Percentiles rank a stretch among this genome's conserved stretches.
phyloP scores from a whole-genome alignment of 2,113 vertebrate genomes.

The Pleuronectes platessa region DNA sequence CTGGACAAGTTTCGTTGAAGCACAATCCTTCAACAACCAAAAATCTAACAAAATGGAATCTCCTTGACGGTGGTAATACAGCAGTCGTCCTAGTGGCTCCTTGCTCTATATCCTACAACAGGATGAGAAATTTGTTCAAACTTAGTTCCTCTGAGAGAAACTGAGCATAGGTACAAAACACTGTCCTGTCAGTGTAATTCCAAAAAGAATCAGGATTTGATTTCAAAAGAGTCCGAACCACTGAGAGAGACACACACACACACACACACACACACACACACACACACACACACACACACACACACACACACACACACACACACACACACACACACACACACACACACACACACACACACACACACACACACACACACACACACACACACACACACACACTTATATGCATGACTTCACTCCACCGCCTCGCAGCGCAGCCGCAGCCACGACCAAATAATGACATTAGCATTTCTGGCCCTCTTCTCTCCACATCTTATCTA shows the following conservation, averaged over 20 bases:
- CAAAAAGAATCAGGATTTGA: slow-evolving; percentile 3
- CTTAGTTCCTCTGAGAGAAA: background rate
- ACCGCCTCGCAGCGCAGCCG: slow-evolving; percentile 38
- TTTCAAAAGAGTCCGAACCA: slow-evolving; percentile 30
- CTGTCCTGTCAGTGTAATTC: background rate
- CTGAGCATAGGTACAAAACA: background rate
- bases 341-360: no score
- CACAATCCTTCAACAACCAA: no score
- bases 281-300: no score
- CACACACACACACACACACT: background rate
- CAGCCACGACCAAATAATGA: slow-evolving; percentile 52
- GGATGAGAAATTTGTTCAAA: background rate
- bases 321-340: no score
- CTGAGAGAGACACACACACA: background rate
- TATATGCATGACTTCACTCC: background rate
- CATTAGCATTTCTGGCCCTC: slow-evolving; percentile 63
- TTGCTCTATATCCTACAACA: background rate
- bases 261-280: no score
- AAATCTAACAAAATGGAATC: no score
- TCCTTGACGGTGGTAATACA: no score
- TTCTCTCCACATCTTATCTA: slow-evolving; percentile 65
- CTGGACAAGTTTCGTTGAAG: no score
- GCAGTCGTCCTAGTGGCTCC: background rate
- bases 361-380: no score
- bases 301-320: no score